Conservation (phyloP, 2,113 vertebrate genomes). For the Leptosomus discolor region DNA sequence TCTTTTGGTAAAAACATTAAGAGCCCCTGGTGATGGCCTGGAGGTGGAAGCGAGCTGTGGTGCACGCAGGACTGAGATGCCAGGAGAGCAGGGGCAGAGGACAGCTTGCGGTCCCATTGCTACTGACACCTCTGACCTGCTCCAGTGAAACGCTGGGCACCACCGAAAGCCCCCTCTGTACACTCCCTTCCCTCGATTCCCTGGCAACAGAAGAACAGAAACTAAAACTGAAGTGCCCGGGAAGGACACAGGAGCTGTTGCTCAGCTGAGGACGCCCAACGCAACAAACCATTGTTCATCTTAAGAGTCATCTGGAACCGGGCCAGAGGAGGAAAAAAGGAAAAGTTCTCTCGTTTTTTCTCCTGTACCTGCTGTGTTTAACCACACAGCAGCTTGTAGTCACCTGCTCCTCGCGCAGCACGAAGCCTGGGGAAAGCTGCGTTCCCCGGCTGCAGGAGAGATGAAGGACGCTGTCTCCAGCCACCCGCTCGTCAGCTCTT, state of each 20-base stretch:
- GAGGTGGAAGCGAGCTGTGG: background rate
- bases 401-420: background rate
- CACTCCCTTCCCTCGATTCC: background rate
- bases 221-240: background rate
- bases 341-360: background rate
- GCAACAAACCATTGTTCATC: background rate
- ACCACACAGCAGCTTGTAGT: background rate
- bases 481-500: rapidly evolving
- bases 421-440: background rate
- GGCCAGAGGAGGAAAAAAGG: background rate
- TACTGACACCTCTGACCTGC: background rate
- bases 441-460: background rate
- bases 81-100: background rate
- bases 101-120: background rate
- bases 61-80: too few species aligned
- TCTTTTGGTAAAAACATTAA: background rate
- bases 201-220: background rate
- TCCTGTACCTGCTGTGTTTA: background rate
- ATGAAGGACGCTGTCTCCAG: background rate
- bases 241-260: background rate
- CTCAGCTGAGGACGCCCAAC: background rate
- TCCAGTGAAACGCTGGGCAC: background rate
- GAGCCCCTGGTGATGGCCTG: background rate
- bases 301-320: background rate
- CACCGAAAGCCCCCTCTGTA: background rate